These are phyloP conservation scores for Stegophylla sp. DNA, from an alignment of 2,888 invertebrate species.

Conservation along the genomic window DNA sequence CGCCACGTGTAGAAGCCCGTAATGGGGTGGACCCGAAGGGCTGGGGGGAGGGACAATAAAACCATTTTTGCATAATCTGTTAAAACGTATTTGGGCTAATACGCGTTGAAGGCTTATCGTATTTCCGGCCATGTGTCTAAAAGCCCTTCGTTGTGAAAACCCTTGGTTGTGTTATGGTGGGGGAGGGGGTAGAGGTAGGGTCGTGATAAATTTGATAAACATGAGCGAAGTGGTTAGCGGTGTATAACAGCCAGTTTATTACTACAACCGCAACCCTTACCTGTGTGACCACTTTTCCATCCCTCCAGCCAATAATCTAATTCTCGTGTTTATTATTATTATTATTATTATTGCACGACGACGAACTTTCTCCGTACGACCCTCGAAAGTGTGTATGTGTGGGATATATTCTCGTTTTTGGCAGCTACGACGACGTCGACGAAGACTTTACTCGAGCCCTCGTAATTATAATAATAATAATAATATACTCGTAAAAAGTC, in stretches of 20 bases:
- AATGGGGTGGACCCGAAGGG: background rate
- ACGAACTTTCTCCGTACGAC: constrained; percentile 1
- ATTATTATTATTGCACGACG: no score
- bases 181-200: background rate
- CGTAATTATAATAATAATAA: no score
- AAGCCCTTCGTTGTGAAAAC: constrained; percentile 22
- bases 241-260: constrained; percentile 44
- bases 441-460: background rate
- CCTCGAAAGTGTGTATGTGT: no score
- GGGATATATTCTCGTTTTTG: no score
- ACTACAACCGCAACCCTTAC: background rate
- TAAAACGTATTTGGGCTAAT: constrained; percentile 20
- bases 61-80: constrained; percentile 44
- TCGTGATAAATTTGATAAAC: constrained; percentile 42
- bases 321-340: constrained; percentile 4
- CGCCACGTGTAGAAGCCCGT: no score
- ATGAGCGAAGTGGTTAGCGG: constrained; percentile 34
- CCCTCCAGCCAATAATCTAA: background rate
- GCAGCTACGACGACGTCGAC: background rate
- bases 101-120: constrained; percentile 14
- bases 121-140: constrained; percentile 1
- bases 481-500: constrained; percentile 18
- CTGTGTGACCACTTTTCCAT: background rate
- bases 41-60: background rate
- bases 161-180: background rate